phyloP scores from a whole-genome alignment of 2,888 invertebrate genomes.

The Eupithecia subumbrata region DNA sequence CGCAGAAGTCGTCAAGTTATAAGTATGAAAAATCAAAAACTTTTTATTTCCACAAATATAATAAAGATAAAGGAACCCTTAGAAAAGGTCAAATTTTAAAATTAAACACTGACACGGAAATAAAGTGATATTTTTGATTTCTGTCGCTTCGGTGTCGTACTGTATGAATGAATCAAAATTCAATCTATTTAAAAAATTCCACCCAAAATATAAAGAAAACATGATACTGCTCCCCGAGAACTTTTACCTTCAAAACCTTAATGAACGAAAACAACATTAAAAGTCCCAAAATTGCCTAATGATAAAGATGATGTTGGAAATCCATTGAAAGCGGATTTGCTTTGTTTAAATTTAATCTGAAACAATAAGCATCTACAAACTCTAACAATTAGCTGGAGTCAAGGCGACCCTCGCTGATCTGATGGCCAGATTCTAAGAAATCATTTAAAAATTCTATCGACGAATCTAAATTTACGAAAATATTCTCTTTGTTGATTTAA shows the following conservation, averaged over 20 bases:
- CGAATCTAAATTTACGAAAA: background rate
- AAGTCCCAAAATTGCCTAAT: constrained; percentile 37
- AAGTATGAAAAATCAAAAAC: no score
- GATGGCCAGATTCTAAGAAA: constrained; percentile 31
- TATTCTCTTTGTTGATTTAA: no score
- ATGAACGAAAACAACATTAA: constrained; percentile 3
- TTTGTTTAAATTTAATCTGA: constrained; percentile 43
- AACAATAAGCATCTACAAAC: constrained; percentile 54
- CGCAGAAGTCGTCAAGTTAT: no score
- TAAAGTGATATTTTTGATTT: no score
- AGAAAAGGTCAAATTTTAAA: no score
- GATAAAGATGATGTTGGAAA: constrained; percentile 36
- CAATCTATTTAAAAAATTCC: background rate
- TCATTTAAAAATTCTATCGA: background rate
- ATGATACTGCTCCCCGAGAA: background rate
- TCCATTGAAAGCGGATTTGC: constrained; percentile 36
- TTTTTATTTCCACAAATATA: no score
- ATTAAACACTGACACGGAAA: no score
- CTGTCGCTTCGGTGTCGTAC: no score
- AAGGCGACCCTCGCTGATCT: constrained; percentile 57
- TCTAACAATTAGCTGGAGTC: constrained; percentile 45
- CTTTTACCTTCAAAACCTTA: background rate
- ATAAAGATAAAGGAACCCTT: no score
- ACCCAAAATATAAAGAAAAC: background rate
- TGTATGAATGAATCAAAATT: background rate